Evolutionary conservation across 2,888 invertebrate species (phyloP), one percentile per base, ranked within the genome.

Genomic region (Conistra vaccinii): DNA sequence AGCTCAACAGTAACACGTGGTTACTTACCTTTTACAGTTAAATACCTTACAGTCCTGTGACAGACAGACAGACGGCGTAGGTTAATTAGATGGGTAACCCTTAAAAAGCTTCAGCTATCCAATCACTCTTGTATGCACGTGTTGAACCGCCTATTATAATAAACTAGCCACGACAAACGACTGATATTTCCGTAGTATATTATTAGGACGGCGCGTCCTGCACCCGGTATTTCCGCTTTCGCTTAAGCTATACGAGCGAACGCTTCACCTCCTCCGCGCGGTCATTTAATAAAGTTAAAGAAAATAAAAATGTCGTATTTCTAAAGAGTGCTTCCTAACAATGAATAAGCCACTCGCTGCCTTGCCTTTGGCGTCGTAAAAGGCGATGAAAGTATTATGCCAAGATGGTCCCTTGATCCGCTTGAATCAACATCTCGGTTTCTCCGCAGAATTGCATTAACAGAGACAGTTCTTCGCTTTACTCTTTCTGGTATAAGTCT

Each of bases 151-250:
- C 74, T 70, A 73, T 76, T 80, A 86, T 70, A 73, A 85, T 71
- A 73, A 85, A 77, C 69, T 75, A 39, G 60, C 62, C 60, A 76
- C 71, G 73, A 80, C 75, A 76, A 76, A 57, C 76, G 70, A 57
- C 61, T 53, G 77, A 80, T 83, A 84, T 85, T 84, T 85, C 85
- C 85, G 84, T 74, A 58, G 71, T 78, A 48, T 85, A 86, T 85
- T 84, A 86, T 86, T 85, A 85, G 85, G 73, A 73, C 39, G 45
- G 65, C 72, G 65, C 86, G 86, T 86, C 84, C 71, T 73, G 84
- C 62, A 76, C 68, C 60, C 73, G 69, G 84, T 62, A 75, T 81
- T 86, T 86, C 85, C 85, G 85, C 65, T 82, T 23, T 58, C 72
- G 57, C 53, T 81, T 84, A 69, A 55, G 39, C 61, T 60, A 48